Conservation (phyloP, 2,797 vertebrate species). For the Fundulus diaphanus region DNA sequence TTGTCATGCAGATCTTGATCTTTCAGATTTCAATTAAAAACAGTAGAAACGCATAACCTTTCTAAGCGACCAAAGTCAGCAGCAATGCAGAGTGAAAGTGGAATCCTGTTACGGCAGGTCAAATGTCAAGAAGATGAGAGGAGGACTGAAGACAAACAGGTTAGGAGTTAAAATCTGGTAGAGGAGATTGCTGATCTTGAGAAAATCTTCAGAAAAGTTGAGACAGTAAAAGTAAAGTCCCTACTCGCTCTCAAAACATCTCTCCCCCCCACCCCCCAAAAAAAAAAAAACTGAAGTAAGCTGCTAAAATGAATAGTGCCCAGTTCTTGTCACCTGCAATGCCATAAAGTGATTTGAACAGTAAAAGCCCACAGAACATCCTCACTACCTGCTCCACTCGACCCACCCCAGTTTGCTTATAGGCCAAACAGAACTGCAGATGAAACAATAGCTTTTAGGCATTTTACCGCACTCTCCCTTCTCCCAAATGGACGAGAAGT, state of each 20-base stretch:
- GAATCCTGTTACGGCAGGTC: no score
- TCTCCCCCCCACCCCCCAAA: no score
- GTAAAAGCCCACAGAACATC: background rate
- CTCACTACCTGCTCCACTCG: background rate
- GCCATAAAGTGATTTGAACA: background rate
- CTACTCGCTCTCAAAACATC: background rate
- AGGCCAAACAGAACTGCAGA: background rate
- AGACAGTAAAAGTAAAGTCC: background rate
- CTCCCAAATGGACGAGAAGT: no score
- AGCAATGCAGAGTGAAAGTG: background rate
- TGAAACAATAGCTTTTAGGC: background rate
- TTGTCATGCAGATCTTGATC: background rate
- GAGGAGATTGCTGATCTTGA: no score
- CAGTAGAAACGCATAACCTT: background rate
- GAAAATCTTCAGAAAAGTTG: background rate
- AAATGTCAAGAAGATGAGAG: no score
- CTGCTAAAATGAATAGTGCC: background rate
- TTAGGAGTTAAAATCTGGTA: no score
- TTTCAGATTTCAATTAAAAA: background rate
- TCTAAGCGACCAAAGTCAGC: background rate
- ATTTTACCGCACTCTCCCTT: no score
- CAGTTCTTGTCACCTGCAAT: background rate
- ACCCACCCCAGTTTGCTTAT: background rate
- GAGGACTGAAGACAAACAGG: no score
- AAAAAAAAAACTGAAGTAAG: background rate